phyloP scores from a whole-genome alignment of 2,888 invertebrate genomes.

The Conops quadrifasciatus region DNA sequence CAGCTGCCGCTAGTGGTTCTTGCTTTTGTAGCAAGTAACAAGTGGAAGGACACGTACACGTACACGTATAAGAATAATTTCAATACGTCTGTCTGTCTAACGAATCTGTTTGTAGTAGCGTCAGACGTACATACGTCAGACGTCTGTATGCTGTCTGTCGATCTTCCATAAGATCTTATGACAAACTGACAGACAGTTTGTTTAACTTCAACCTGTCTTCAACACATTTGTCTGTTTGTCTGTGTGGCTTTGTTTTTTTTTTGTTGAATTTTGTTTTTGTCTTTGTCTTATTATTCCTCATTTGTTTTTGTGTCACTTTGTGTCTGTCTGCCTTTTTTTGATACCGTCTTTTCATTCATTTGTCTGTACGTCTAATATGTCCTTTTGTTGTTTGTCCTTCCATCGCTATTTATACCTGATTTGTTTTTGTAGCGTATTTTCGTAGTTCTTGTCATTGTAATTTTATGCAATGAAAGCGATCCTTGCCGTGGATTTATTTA shows the following conservation, averaged over 20 bases:
- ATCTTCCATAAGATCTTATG: too few relatives aligned
- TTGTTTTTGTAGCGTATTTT: too few relatives aligned
- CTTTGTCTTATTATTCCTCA: neutral
- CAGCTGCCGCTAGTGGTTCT: neutral
- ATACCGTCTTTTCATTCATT: neutral
- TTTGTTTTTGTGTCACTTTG: neutral
- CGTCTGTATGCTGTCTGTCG: neutral
- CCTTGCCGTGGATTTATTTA: constrained; percentile 36
- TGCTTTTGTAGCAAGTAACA: neutral
- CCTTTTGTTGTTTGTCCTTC: neutral
- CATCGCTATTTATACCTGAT: neutral
- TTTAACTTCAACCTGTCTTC: neutral
- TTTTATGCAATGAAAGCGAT: constrained; percentile 34
- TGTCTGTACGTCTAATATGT: neutral
- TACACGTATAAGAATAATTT: neutral
- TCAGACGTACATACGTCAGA: too few relatives aligned
- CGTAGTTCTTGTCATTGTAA: constrained; percentile 11
- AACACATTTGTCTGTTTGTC: constrained; percentile 6
- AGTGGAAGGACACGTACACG: neutral
- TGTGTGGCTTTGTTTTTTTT: too few relatives aligned
- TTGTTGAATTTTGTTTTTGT: too few relatives aligned
- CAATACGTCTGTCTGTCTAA: neutral
- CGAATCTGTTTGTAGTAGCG: too few relatives aligned
- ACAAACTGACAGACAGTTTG: too few relatives aligned
- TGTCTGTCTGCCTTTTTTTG: neutral